phyloP scores from a whole-genome alignment of 2,113 vertebrate genomes.

The Emydocephalus ijimae region DNA sequence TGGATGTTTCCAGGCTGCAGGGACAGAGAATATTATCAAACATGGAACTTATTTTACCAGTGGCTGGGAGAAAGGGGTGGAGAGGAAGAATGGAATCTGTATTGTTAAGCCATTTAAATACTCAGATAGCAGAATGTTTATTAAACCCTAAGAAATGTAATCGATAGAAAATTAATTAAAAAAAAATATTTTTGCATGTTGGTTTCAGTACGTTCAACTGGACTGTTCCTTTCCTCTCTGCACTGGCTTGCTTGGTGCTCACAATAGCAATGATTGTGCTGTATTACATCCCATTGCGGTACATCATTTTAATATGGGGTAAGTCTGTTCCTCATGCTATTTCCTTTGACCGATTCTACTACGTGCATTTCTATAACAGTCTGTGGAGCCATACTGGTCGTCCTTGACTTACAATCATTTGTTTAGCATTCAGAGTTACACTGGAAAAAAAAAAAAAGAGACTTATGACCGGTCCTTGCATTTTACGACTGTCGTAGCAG shows the following conservation, averaged over 20 bases:
- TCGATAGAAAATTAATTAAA: too few relatives aligned
- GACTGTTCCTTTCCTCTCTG: conserved; percentile 89
- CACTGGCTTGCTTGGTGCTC: conserved; percentile 82
- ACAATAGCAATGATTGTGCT: conserved; percentile 70
- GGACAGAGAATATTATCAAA: too few relatives aligned
- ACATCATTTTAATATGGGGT: conserved; percentile 95
- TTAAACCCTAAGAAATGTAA: too few relatives aligned
- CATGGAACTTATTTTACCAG: too few relatives aligned
- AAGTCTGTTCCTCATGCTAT: conserved; percentile 63
- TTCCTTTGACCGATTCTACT: conserved; percentile 39
- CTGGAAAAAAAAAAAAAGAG: background rate
- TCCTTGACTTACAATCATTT: background rate
- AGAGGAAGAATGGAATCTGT: too few relatives aligned
- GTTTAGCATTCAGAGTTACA: background rate
- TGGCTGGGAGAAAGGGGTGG: too few relatives aligned
- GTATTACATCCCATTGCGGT: conserved; percentile 88
- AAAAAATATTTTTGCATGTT: conserved; percentile 13
- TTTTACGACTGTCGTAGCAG: background rate
- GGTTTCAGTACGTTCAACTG: conserved; percentile 90
- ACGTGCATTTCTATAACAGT: background rate
- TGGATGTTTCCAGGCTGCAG: too few relatives aligned
- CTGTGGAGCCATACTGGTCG: background rate
- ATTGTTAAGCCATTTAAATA: too few relatives aligned
- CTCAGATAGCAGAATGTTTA: too few relatives aligned
- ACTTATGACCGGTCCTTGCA: background rate